A percentile compares a stretch with the other conserved stretches of the same genome.
Evolutionary conservation across 2,113 vertebrate genomes (phyloP).

Genomic region (Thymallus thymallus): DNA sequence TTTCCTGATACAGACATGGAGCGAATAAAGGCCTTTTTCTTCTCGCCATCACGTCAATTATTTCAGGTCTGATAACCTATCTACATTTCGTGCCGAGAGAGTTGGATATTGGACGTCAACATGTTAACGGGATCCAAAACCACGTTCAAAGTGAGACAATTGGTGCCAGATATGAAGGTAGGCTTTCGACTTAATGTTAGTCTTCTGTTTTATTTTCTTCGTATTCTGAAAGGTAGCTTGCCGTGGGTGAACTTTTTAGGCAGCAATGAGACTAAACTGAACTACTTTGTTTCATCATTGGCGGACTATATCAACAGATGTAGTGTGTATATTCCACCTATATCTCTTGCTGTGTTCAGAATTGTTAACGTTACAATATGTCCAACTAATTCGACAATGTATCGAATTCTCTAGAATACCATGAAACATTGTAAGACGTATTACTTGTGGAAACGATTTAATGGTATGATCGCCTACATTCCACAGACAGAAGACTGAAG

Average conservation of each 20-base stretch:
- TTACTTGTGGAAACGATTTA: background rate
- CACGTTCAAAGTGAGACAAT: constrained; percentile 80
- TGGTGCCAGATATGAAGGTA: constrained; percentile 78
- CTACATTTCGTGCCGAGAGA: background rate
- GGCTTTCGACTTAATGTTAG: constrained; percentile 3
- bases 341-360: no score
- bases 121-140: constrained; percentile 80
- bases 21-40: background rate
- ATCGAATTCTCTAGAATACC: background rate
- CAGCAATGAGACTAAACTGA: background rate
- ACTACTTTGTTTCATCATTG: background rate
- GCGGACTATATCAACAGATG: no score
- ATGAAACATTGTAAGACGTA: background rate
- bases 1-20: background rate
- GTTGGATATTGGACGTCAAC: constrained; percentile 16
- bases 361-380: no score
- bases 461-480: background rate
- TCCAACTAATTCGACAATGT: no score
- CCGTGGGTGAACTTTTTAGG: background rate
- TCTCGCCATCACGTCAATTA: background rate
- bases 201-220: no score
- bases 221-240: no score
- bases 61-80: no score
- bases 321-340: background rate
- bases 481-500: background rate